These are phyloP conservation scores for Poeciliopsis paucimaculata DNA, from an alignment of 2,797 vertebrate species.

Conservation along the genomic window DNA sequence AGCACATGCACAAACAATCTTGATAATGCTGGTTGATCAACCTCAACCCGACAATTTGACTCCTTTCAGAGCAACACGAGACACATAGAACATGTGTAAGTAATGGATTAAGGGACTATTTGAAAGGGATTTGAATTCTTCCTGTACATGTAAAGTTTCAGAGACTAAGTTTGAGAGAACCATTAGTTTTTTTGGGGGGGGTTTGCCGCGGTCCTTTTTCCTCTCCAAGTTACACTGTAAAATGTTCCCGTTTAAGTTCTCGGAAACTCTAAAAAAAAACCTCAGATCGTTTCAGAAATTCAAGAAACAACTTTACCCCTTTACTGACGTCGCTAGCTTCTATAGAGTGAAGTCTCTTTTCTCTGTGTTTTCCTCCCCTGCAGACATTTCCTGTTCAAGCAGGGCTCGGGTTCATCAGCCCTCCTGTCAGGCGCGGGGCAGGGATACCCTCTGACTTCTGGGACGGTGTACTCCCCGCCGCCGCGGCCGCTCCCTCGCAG, in stretches of 20 bases:
- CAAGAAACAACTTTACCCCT: background rate
- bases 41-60: background rate
- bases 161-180: background rate
- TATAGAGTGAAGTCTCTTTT: background rate
- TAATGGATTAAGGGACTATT: background rate
- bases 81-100: background rate
- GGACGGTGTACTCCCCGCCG: constrained; percentile 94
- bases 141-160: background rate
- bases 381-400: constrained; percentile 97
- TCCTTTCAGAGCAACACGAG: background rate
- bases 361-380: constrained; percentile 23
- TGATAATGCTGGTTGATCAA: background rate
- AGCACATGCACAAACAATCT: background rate
- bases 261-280: background rate
- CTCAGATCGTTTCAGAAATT: background rate
- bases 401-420: constrained; percentile 93
- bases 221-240: background rate
- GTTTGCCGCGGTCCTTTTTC: background rate
- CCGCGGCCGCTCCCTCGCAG: constrained; percentile 93
- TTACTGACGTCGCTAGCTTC: background rate
- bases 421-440: constrained; percentile 94
- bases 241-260: background rate
- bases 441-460: constrained; percentile 94
- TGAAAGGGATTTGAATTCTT: background rate
- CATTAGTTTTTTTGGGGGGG: too few species aligned